Conservation (phyloP, 1,140 invertebrate species). For the Calycopis cecrops region DNA sequence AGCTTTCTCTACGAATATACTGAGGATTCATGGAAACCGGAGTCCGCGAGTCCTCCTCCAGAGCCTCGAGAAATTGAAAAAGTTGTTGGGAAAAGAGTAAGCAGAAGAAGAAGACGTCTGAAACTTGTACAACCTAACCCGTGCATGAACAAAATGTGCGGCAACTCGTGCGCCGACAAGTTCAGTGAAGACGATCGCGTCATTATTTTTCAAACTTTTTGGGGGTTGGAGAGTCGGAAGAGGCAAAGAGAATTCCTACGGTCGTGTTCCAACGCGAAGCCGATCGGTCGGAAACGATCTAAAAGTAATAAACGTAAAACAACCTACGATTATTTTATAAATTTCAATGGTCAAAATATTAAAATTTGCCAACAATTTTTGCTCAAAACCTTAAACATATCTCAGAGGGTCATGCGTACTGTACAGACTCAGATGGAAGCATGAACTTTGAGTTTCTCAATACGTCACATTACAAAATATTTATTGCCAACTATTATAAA, state of each 20-base stretch:
- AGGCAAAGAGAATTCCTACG: not conserved
- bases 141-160: constrained; percentile 6
- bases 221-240: not conserved
- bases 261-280: constrained; percentile 3
- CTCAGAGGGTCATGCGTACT: too few relatives aligned
- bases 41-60: constrained; percentile 1
- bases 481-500: too few relatives aligned
- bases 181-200: constrained; percentile 1
- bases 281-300: not conserved
- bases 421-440: too few relatives aligned
- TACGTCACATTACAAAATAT: too few relatives aligned
- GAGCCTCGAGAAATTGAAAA: not conserved
- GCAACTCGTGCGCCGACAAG: constrained; percentile 1
- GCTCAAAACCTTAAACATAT: constrained; percentile 1
- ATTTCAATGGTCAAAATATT: not conserved
- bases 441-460: too few relatives aligned
- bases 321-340: constrained; percentile 1
- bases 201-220: constrained; percentile 2
- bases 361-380: constrained; percentile 5
- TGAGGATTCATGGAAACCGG: not conserved
- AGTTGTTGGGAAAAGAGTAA: not conserved
- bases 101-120: not conserved
- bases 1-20: not conserved
- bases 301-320: not conserved
- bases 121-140: constrained; percentile 2